Percentiles rank a stretch among this genome's conserved stretches.
phyloP scores from a whole-genome alignment of 2,888 invertebrate species.

The Nomada lathburiana region DNA sequence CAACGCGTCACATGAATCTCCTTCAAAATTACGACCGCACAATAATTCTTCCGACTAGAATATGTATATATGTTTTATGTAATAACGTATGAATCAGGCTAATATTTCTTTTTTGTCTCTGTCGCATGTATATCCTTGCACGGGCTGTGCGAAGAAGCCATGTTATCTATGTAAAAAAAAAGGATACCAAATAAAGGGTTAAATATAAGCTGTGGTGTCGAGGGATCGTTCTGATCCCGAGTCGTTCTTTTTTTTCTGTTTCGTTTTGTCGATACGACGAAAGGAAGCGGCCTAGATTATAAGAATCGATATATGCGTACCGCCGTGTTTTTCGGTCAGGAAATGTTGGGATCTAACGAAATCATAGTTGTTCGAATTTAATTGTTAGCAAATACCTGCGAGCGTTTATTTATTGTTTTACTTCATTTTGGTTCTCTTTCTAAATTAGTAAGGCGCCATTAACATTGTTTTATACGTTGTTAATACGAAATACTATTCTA shows the following conservation, averaged over 20 bases:
- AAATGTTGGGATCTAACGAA: constrained; percentile 23
- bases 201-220: constrained; percentile 30
- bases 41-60: constrained; percentile 27
- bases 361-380: constrained; percentile 37
- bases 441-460: neutral
- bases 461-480: constrained; percentile 6
- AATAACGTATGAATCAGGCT: constrained; percentile 18
- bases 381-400: constrained; percentile 25
- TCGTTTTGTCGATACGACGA: constrained; percentile 18
- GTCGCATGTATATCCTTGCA: constrained; percentile 2
- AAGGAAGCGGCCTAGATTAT: constrained; percentile 30
- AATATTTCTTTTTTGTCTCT: constrained; percentile 10
- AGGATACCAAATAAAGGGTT: constrained; percentile 53
- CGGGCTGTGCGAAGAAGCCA: constrained; percentile 29
- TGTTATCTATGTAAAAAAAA: constrained; percentile 17
- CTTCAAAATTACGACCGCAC: neutral
- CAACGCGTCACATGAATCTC: neutral
- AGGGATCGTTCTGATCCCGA: constrained; percentile 25
- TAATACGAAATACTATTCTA: neutral
- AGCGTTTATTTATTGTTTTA: constrained; percentile 14
- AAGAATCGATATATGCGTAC: constrained; percentile 17
- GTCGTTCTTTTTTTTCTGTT: constrained; percentile 12
- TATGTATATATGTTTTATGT: neutral
- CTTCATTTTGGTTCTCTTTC: neutral
- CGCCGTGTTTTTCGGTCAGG: neutral